Evolutionary conservation across 2,888 invertebrate genomes (phyloP).

Genomic region (Metalampra italica): DNA sequence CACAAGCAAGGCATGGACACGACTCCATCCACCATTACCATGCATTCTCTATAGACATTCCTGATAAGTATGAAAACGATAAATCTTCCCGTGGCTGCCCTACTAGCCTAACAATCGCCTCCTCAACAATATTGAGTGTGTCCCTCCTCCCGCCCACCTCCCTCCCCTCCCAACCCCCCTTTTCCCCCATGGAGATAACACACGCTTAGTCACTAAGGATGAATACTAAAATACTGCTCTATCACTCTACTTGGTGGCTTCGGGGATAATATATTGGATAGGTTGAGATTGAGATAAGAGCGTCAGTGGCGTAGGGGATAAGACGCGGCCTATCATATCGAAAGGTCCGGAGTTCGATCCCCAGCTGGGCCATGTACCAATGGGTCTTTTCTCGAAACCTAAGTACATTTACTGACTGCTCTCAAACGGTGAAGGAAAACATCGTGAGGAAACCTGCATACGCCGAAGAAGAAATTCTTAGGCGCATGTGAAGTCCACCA

Average conservation of each 20-base stretch:
- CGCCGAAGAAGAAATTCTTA: no score
- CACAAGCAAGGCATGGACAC: background rate
- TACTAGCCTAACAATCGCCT: background rate
- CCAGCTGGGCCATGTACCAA: no score
- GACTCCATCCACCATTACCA: background rate
- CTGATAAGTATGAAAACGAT: background rate
- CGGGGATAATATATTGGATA: background rate
- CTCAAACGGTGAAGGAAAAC: no score
- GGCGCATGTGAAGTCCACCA: no score
- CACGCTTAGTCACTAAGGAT: conserved; percentile 1
- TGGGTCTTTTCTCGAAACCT: no score
- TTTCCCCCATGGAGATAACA: background rate
- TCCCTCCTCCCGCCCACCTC: no score
- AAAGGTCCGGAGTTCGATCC: no score
- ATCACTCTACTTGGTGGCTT: conserved; percentile 6
- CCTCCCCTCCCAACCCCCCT: background rate
- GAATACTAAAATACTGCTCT: conserved; percentile 12
- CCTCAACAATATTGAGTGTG: background rate
- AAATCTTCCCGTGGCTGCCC: background rate
- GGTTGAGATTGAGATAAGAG: no score
- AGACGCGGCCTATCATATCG: no score
- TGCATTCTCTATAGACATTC: background rate
- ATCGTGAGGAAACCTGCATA: no score
- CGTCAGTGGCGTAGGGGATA: no score
- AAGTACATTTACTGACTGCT: no score